phyloP scores from a whole-genome alignment of 2,797 vertebrate genomes.

The Anableps anableps region DNA sequence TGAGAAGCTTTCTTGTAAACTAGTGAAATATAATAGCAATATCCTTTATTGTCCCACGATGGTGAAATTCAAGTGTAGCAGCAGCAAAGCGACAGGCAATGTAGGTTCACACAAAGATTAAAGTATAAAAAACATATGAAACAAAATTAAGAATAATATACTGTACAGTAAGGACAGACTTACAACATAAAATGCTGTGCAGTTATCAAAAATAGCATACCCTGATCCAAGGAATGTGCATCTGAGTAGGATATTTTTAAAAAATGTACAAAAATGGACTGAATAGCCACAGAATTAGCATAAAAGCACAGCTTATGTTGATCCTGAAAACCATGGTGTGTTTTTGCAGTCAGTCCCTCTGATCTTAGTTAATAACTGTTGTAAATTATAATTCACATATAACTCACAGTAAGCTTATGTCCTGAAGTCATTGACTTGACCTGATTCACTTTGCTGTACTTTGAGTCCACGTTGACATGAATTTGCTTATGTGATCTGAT shows the following conservation, averaged over 20 bases:
- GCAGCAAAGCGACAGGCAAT: too few species aligned
- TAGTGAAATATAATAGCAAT: too few species aligned
- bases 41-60: too few species aligned
- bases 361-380: not conserved
- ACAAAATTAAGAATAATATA: too few species aligned
- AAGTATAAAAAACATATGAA: too few species aligned
- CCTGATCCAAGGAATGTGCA: not conserved
- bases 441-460: not conserved
- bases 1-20: too few species aligned
- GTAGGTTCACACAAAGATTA: too few species aligned
- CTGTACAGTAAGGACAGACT: too few species aligned
- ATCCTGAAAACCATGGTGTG: not conserved
- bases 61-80: too few species aligned
- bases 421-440: not conserved
- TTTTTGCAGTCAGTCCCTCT: not conserved
- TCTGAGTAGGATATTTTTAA: not conserved
- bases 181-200: too few species aligned
- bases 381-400: not conserved
- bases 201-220: not conserved
- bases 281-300: not conserved
- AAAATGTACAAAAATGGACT: not conserved
- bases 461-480: too few species aligned
- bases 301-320: not conserved
- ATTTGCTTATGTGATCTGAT: too few species aligned
- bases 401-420: not conserved